Base-by-base conservation (phyloP, 2,797 vertebrate species). In the Onychomys arenicola region DNA sequence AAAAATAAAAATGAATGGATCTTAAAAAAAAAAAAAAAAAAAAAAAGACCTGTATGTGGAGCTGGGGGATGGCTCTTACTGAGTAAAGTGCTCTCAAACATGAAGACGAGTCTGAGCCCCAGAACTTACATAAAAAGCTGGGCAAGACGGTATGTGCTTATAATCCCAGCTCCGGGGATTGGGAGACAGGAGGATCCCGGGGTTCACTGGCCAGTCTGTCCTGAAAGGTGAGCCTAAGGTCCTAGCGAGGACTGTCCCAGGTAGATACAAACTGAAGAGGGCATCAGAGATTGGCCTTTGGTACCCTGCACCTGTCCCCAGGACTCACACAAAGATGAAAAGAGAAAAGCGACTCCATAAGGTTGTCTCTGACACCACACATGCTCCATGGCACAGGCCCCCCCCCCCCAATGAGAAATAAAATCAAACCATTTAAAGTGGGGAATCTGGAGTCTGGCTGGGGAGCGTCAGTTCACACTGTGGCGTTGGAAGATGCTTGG, bases 401-500 rank as follows among this genome's bases (percentile, higher is more conserved):
- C 46, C 55, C 49, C 49, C 43, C n/a, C 13, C 83, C 23, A 65
- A 65, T 23, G 34, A 34, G 34, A 67, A 23, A 67, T 85, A 49
- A 49, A 67, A 85, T 25, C 34, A 61, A 83, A 46, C 80, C 9
- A 49, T n/a, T 69, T 89, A 2, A 82, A 23, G 21, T 9, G 43
- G 3, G 23, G 63, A 73, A 8, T 40, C 93, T 57, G 29, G 76
- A 59, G 23, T 69, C 88, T 49, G 65, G 2, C 3, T 3, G 19
- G 0, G 0, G 52, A 34, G 29, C 23, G 61, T 89, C 2, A 6
- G 2, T 52, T 12, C 52, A 43, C 17, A 84, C n/a, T 2, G 63
- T 3, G 6, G 21, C 0, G 25, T 40, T 25, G 0, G 12, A 37
- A 43, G 29, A 21, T 0, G 23, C 0, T 0, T 32, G 2, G 29